These are phyloP conservation scores for Butorides virescens DNA, from an alignment of 2,113 vertebrate genomes.

Conservation along the genomic window DNA sequence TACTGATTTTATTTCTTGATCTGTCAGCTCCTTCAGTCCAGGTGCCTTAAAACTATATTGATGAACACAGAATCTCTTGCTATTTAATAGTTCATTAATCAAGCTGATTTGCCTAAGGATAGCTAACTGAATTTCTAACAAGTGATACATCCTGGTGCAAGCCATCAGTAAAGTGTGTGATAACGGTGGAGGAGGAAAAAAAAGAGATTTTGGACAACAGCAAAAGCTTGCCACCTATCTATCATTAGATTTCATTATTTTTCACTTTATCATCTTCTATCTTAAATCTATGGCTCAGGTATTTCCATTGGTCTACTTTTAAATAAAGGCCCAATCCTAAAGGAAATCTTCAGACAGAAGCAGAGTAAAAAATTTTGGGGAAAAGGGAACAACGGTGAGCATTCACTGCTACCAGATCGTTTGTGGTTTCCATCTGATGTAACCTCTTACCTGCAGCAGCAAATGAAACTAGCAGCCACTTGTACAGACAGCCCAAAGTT, in stretches of 20 bases:
- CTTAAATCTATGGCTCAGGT: neutral
- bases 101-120: neutral
- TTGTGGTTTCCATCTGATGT: neutral
- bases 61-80: neutral
- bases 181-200: neutral
- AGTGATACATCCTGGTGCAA: neutral
- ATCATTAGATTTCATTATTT: neutral
- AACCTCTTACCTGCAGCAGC: neutral
- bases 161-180: neutral
- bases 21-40: conserved; percentile 18
- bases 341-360: neutral
- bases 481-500: neutral
- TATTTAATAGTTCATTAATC: neutral
- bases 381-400: neutral
- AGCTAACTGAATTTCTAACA: neutral
- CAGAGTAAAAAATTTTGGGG: neutral
- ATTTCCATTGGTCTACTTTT: neutral
- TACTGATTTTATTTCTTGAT: conserved; percentile 26
- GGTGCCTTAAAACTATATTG: conserved; percentile 1
- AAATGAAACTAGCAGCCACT: neutral
- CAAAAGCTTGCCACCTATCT: neutral
- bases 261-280: neutral
- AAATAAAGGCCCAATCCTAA: neutral
- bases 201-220: neutral
- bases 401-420: neutral